phyloP scores from a whole-genome alignment of 1,140 invertebrate genomes.

The Formica exsecta region DNA sequence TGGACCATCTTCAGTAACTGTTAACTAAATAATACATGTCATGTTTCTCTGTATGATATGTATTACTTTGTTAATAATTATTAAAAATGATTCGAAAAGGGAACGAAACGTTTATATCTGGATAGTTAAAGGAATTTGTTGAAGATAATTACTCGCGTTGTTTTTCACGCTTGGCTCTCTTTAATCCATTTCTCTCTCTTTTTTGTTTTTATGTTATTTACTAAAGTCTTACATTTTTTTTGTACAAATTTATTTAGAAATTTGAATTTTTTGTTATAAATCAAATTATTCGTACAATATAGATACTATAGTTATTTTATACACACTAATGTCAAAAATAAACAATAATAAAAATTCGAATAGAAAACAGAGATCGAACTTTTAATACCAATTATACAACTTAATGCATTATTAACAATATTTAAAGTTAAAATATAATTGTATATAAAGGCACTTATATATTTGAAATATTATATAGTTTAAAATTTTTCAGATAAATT shows the following conservation, averaged over 20 bases:
- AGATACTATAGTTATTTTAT: not conserved
- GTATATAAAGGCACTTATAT: constrained; percentile 26
- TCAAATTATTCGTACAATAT: not conserved
- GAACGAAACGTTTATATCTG: no score
- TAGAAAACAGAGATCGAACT: constrained; percentile 37
- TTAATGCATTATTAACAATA: constrained; percentile 3
- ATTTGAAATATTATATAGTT: constrained; percentile 13
- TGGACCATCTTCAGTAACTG: no score
- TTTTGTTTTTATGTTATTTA: no score
- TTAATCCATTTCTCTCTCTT: no score
- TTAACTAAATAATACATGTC: no score
- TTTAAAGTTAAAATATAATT: constrained; percentile 34
- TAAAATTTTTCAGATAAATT: not conserved
- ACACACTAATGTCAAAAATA: constrained; percentile 34
- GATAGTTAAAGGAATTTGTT: no score
- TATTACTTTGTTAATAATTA: no score
- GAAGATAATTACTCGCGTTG: no score
- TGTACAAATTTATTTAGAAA: constrained; percentile 31
- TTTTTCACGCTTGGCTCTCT: no score
- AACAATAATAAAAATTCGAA: constrained; percentile 37
- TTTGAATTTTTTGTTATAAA: constrained; percentile 36
- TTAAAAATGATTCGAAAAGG: no score
- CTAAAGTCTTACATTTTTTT: no score
- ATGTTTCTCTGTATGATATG: no score
- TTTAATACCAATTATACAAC: constrained; percentile 34